Base-by-base conservation (phyloP, 2,113 vertebrate species). In the Ailuropoda melanoleuca region DNA sequence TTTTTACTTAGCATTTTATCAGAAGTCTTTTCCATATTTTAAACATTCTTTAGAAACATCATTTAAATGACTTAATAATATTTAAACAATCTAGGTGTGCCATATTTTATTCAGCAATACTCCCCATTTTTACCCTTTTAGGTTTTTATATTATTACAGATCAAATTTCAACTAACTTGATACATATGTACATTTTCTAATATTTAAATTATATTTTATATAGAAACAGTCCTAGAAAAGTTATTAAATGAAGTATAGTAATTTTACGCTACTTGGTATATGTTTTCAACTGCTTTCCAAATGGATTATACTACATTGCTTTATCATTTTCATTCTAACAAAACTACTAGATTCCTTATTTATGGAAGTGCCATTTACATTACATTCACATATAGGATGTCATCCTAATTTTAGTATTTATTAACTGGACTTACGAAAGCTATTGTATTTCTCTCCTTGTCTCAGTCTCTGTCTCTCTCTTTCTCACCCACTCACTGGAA, bases 141-240 rank as follows among this genome's bases (percentile, higher is more conserved):
- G 6, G 26, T 37, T 91, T 78, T 55, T 48, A 21, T 39, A 70
- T 34, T 78, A 50, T 85, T 58, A 85, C 12, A 77, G 68, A 95
- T 75, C 37, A 90, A 24, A 56, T 66, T 37, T 84, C 58, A 90
- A 46, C 48, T 91, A 86, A 86, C 23, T 91, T 78, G 37, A 70
- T 50, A 26, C 18, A 21, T 48, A 75, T 31, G 31, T 68, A 50
- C 26, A 68, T 39, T 74, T 80, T 82, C 72, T 10, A 50, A 53
- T 89, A 74, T n/a, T 94, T 70, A 94, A 43, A 58, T 60, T 88
- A 72, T 50, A 72, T 94, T 78, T 89, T 78, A 85, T 58, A 68
- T 14, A 37, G 17, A 95, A 84, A 85, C 6, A 31, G 48, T 90
- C 13, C 31, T 77, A 82, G 56, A 70, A 88, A 39, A 72, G 12